These are phyloP conservation scores for Drosophila monieri DNA, from an alignment of 2,888 invertebrate genomes.

Conservation along the genomic window DNA sequence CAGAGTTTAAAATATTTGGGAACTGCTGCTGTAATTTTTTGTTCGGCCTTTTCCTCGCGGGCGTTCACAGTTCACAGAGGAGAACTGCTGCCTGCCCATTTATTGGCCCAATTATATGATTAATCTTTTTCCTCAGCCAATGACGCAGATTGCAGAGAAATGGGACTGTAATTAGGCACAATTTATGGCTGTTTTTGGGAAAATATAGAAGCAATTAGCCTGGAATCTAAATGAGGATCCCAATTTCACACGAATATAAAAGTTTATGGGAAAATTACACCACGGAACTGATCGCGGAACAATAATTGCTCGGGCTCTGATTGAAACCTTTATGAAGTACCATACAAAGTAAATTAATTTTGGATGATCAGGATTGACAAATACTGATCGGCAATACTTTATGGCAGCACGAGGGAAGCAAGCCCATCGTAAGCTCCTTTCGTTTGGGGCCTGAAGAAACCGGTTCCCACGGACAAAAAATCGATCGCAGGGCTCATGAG, in stretches of 20 bases:
- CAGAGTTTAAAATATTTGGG: constrained; percentile 54
- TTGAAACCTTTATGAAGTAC: constrained; percentile 6
- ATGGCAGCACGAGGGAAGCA: background rate
- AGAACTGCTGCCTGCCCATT: constrained; percentile 28
- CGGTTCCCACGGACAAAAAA: constrained; percentile 35
- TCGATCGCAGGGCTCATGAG: constrained; percentile 45
- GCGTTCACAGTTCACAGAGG: constrained; percentile 60
- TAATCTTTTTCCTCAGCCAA: constrained; percentile 57
- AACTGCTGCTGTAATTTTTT: constrained; percentile 43
- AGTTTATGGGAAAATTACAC: constrained; percentile 21
- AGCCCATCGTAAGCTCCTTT: background rate
- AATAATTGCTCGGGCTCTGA: constrained; percentile 9
- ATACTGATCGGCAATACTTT: background rate
- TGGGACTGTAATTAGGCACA: constrained; percentile 38
- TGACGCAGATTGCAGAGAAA: constrained; percentile 46
- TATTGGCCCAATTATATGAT: constrained; percentile 76
- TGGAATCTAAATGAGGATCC: constrained; percentile 42
- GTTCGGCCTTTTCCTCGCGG: constrained; percentile 3
- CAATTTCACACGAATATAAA: constrained; percentile 29
- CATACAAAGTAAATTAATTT: background rate
- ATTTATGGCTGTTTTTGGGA: constrained; percentile 37
- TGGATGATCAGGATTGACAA: background rate
- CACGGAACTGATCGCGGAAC: constrained; percentile 13
- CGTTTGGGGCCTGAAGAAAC: constrained; percentile 10
- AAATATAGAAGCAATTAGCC: constrained; percentile 46